A percentile compares a stretch with the other conserved stretches of the same genome.
These are phyloP conservation scores for Netelia melanura DNA, from an alignment of 2,888 invertebrate genomes.

Conservation along the genomic window DNA sequence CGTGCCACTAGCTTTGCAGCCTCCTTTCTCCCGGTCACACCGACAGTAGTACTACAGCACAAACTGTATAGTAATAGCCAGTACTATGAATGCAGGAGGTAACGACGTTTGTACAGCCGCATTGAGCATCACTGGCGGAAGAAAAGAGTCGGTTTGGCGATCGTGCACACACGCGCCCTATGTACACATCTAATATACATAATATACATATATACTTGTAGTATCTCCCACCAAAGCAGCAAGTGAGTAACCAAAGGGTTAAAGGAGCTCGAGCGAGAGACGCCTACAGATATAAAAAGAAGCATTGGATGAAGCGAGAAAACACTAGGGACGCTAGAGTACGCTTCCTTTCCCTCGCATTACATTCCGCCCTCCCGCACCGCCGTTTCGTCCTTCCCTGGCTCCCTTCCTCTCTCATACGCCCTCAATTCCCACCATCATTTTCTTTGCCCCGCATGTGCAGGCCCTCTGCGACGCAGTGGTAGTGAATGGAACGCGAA, in stretches of 20 bases:
- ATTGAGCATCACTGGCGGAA: constrained; percentile 63
- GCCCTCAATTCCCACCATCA: constrained; percentile 30
- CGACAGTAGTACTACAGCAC: constrained; percentile 57
- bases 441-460: constrained; percentile 45
- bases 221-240: constrained; percentile 1
- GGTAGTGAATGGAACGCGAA: constrained; percentile 83
- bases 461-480: constrained; percentile 65
- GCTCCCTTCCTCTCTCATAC: constrained; percentile 38
- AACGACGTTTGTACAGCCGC: constrained; percentile 39
- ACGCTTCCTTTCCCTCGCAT: constrained; percentile 59
- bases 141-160: constrained; percentile 50
- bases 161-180: constrained; percentile 31
- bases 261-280: constrained; percentile 30
- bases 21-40: too few species aligned
- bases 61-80: constrained; percentile 47
- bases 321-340: constrained; percentile 59
- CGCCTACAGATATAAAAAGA: background rate
- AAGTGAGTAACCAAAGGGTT: constrained; percentile 47
- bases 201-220: constrained; percentile 19
- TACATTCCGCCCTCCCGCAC: constrained; percentile 16
- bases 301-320: constrained; percentile 26
- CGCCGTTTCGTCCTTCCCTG: background rate
- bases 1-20: too few species aligned
- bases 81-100: constrained; percentile 60
- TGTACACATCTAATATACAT: constrained; percentile 44